Base-by-base conservation (phyloP, 2,888 invertebrate genomes). In the Drosophila siamana region DNA sequence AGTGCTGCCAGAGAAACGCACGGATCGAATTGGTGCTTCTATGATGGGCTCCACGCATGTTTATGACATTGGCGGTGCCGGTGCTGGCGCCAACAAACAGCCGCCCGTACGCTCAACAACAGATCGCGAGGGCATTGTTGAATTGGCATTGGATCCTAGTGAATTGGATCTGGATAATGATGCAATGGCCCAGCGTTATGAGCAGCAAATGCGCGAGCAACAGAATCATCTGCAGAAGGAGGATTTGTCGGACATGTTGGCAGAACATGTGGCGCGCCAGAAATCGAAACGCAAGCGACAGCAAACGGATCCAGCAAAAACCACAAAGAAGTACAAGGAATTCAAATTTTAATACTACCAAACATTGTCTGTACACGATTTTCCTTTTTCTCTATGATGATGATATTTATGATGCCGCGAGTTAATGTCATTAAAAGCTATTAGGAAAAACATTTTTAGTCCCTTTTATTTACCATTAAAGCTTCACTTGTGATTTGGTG, bases 41-140 rank as follows among this genome's bases (percentile, higher is more conserved):
- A 99, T 99, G 98, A 98, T 99, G 98, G 99, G 97, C 2, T 99
- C 99, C 46, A 98, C 98, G 0, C 99, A 99, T 92, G 98, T 99
- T 0, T 99, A 99, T 91, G 99, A 99, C 90, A 95, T 99, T 93
- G 95, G 96, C 38, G 94, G 94, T 22, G 95, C 95, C 5, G 33
- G 33, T n/a, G 54, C 88, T 11, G 74, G 52, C 5, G 95, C 95
- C 7, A 94, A 88, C 30, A 94, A 93, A 46, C 94, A 93, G 7
- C 75, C 90, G 0, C 56, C 85, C 1, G 93, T 94, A 24, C 75
- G 85, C 0, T 65, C 90, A 3, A 77, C 90, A 4, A 74, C 91
- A 13, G 94, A 94, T 80, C 92, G 93, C 11, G 93, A 93, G 63
- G 96, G 95, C 30, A 96, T 96, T 77, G 97, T 99, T 30, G 99